Base-by-base conservation (phyloP, 2,888 invertebrate genomes). In the Melipona beecheii region DNA sequence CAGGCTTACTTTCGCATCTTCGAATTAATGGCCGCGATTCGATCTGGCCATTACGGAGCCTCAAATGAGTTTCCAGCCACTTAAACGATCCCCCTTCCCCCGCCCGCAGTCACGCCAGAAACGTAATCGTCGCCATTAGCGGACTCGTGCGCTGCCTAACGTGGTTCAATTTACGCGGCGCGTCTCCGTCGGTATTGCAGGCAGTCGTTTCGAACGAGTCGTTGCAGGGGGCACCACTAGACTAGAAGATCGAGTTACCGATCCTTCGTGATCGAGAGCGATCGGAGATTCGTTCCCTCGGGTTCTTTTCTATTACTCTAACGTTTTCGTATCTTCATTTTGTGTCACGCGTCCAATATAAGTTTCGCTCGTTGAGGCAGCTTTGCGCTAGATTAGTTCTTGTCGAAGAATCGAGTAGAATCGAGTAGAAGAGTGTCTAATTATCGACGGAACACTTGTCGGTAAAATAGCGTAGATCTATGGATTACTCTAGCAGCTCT, bases 171-270 rank as follows among this genome's bases (percentile, higher is more conserved):
- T 84, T 64, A 15, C 86, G 78, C 84, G 80, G 76, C 15, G 17
- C 2, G 27, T 2, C 17, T 58, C 66, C 17, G 80, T 78, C 76
- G 86, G 75, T 86, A 62, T 36, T 36, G 69, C 65, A 86, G 75
- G 1, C 3, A 3, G 19, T 0, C 27, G 64, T 4, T 86, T 81
- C 11, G 60, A 60, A 11, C 3, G 13, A 4, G 17, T 2, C n/a
- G 4, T 81, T 36, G 65, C 27, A 86, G 88, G 31, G 79, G 87
- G 89, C 89, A 79, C 84, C 89, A 89, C 84, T 19, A 17, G 56
- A 81, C 69, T 81, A 68, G 74, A 13, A 72, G 64, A 81, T 81
- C 73, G 78, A 74, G 68, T 82, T 85, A 88, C 86, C 89, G 89
- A 89, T 89, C 72, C 24, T 24, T n/a, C 56, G 27, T 3, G 62